Base-by-base conservation (phyloP, 2,797 vertebrate genomes). In the Pempheris klunzingeri region DNA sequence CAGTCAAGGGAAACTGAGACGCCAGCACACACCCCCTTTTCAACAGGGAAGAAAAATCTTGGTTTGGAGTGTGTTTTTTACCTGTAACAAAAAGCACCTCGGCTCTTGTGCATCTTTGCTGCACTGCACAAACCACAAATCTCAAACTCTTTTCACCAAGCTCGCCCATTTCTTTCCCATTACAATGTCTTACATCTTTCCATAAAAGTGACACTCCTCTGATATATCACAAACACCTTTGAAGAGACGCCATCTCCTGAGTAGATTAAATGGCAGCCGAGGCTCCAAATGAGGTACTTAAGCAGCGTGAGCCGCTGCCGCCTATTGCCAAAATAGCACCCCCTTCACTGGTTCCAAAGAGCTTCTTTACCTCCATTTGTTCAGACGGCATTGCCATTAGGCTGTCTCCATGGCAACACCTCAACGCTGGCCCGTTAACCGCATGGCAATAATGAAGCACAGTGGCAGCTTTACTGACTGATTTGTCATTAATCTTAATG, bases 201-300 rank as follows among this genome's bases (percentile, higher is more conserved):
- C 68, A 83, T 83, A 30, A 88, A 89, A 90, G 80, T 73, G 78
- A 84, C 82, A 82, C 77, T 82, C 57, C 63, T 74, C 68, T 89
- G 77, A 91, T 90, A 88, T 11, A 86, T 90, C 74, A 77, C 86
- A 77, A 85, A 71, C 84, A 86, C 75, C 77, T 88, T 46, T 88
- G 73, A 80, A 81, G 72, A 79, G 85, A 82, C 59, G 81, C 83
- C 86, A 80, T 91, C 82, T 90, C 88, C 82, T 53, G 78, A 74
- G 78, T 72, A 54, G 76, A 90, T 91, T 75, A 87, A 92, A 91
- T 62, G 66, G 77, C 85, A 84, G 81, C 79, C 72, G 0, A 49
- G 73, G 79, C 82, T 79, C 83, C 84, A 90, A 91, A 92, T 78
- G 85, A 90, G 87, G 88, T 84, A 85, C 90, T 91, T 91, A 85